phyloP scores from a whole-genome alignment of 2,113 vertebrate species.

The Isichthys henryi region DNA sequence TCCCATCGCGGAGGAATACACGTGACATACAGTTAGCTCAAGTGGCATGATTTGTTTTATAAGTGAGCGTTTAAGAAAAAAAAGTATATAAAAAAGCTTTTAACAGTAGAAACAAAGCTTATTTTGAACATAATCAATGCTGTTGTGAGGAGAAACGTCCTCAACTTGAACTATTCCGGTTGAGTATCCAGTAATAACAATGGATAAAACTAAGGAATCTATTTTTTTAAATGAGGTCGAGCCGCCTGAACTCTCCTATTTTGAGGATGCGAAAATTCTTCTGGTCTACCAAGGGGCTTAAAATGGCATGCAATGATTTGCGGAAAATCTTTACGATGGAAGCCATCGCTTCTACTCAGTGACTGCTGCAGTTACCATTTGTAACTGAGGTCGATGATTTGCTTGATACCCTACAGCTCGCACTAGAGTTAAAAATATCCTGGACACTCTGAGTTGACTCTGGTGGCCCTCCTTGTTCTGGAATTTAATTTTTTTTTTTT shows the following conservation, averaged over 20 bases:
- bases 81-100: not conserved
- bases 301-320: not conserved
- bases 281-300: not conserved
- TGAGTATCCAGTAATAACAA: not conserved
- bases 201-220: not conserved
- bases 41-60: not conserved
- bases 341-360: not conserved
- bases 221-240: not conserved
- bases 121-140: not conserved
- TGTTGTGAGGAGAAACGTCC: not conserved
- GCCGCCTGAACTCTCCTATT: not conserved
- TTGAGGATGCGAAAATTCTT: not conserved
- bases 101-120: not conserved
- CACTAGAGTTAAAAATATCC: constrained; percentile 46
- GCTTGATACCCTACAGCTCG: constrained; percentile 9
- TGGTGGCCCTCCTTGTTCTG: not conserved
- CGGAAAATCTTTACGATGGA: not conserved
- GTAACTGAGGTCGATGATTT: constrained; percentile 42
- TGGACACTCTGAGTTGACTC: constrained; percentile 24
- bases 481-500: not conserved
- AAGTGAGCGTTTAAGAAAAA: not conserved
- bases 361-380: constrained; percentile 28
- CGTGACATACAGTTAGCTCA: not conserved
- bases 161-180: not conserved
- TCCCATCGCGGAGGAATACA: not conserved